Base-by-base conservation (phyloP, 2,888 invertebrate species). In the Blera fallax region DNA sequence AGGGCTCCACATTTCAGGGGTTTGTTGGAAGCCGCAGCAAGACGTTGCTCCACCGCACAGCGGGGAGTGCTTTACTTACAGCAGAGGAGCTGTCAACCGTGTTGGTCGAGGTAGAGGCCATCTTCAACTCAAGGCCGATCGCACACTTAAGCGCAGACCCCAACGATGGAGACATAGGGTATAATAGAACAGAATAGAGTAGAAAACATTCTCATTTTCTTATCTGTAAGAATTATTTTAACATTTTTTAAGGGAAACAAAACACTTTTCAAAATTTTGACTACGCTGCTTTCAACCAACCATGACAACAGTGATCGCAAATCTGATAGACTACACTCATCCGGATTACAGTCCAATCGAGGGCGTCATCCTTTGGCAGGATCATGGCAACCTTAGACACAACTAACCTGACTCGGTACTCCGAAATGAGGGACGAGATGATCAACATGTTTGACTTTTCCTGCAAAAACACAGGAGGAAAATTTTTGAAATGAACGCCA, bases 391-490 rank as follows among this genome's bases (percentile, higher is more conserved):
- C 34, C 34, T 37, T 37, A 37, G 34, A 37, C 34, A 37, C 34
- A 5, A 37, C 34, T 11, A 37, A 37, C 7, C 11, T 37, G 34
- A 10, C 7, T 37, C 10, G 10, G 34, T 37, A 37, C 34, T 37
- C 34, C 34, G 11, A 37, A 37, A 37, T 37, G 10, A 37, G 10
- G 11, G 34, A 37, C 43, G 78, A 78, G 18, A 78, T 54, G 5
- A 43, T 65, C 43, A 45, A 34, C n/a, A 37, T 78, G 27, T 34
- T 27, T 45, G 43, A 64, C 29, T 58, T 37, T 84, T 84, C 74
- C 69, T 78, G 7, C 58, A 73, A 43, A 34, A 80, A 27, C 78
- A 87, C 24, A 84, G 74, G 74, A 77, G 64, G 45, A 78, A 78
- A 14, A 72, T 85, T 45, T 32, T 84, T 14, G 67, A 72, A 29